Conservation (phyloP, 2,797 vertebrate genomes). For the Urosaurus nigricauda region DNA sequence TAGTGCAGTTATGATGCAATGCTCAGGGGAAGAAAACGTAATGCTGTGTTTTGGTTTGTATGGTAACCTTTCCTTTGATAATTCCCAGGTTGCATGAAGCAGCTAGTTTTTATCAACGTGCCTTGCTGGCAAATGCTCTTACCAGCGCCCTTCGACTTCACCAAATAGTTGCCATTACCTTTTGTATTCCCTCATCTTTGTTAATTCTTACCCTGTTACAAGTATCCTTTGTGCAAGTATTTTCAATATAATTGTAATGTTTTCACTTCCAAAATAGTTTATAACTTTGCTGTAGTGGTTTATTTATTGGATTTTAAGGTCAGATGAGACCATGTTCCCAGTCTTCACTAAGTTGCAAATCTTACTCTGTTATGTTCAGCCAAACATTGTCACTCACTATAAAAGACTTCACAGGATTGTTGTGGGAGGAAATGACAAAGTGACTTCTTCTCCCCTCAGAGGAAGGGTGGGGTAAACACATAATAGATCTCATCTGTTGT, state of each 20-base stretch:
- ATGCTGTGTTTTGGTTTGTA: conserved; percentile 62
- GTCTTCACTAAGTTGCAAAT: background rate
- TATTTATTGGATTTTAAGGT: background rate
- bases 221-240: conserved; percentile 90
- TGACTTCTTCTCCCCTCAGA: background rate
- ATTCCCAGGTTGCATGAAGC: conserved; percentile 92
- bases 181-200: conserved; percentile 97
- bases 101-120: conserved; percentile 97
- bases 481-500: background rate
- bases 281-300: background rate
- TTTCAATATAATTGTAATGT: background rate
- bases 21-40: conserved; percentile 69
- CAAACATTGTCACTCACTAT: background rate
- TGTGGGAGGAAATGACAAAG: too few species aligned
- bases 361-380: too few species aligned
- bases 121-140: conserved; percentile 96
- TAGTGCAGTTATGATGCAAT: conserved; percentile 74
- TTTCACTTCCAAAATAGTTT: background rate
- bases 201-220: conserved; percentile 98
- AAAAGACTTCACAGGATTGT: background rate
- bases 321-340: too few species aligned
- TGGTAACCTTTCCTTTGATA: conserved; percentile 76
- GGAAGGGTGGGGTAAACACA: background rate
- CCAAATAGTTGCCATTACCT: conserved; percentile 98
- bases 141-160: conserved; percentile 97